Percentiles rank a stretch among this genome's conserved stretches.
These are phyloP conservation scores for Eulacestoma nigropectus DNA, from an alignment of 2,113 vertebrate species.

Conservation along the genomic window DNA sequence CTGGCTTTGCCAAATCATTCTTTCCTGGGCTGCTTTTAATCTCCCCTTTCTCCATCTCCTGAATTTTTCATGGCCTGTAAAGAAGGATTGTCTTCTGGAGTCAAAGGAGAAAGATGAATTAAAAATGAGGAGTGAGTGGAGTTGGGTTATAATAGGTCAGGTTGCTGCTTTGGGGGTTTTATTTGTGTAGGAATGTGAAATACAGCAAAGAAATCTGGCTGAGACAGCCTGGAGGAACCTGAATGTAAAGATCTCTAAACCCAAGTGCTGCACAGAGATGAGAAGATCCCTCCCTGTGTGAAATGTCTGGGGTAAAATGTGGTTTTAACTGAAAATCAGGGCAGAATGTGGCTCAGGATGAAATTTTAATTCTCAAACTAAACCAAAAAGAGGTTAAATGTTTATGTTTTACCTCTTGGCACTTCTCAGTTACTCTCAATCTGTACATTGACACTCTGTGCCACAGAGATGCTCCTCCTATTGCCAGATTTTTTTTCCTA, in stretches of 20 bases:
- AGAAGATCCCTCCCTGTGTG: rapidly evolving
- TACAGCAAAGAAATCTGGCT: not conserved
- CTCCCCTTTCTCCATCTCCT: not conserved
- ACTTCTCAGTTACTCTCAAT: not conserved
- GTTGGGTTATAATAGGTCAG: not conserved
- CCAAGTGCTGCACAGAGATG: not conserved
- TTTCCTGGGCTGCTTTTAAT: not conserved
- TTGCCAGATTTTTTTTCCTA: not conserved
- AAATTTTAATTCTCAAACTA: not conserved
- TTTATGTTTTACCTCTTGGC: not conserved
- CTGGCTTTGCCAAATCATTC: not conserved
- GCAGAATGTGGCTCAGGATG: not conserved
- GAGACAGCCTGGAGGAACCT: not conserved
- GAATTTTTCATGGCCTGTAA: not conserved
- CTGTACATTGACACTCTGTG: not conserved
- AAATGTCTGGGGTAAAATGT: not conserved
- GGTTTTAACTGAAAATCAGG: not conserved
- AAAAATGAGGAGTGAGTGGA: not conserved
- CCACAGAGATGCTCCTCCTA: not conserved
- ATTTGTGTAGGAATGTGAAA: not conserved
- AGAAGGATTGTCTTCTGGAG: not conserved
- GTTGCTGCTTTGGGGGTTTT: not conserved
- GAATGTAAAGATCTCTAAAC: not conserved
- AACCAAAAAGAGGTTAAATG: not conserved
- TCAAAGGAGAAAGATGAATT: not conserved